phyloP scores from a whole-genome alignment of 2,888 invertebrate species.

The Dynastes tityus region DNA sequence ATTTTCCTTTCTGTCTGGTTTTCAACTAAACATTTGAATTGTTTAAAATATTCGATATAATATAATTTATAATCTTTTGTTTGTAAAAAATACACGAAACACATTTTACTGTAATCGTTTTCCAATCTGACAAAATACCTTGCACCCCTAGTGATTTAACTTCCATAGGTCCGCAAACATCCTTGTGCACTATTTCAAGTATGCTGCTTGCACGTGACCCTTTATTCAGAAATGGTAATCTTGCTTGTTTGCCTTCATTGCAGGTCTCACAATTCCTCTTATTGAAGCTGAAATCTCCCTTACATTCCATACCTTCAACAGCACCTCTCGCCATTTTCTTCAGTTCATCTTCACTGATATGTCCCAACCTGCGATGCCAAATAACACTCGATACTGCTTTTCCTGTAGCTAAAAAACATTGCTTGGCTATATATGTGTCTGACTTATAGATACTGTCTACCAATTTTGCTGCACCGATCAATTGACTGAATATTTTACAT shows the following conservation, averaged over 20 bases:
- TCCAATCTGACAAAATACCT: constrained; percentile 45
- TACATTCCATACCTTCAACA: background rate
- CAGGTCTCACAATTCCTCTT: background rate
- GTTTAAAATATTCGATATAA: constrained; percentile 59
- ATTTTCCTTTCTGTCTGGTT: constrained; percentile 52
- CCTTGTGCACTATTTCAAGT: constrained; percentile 60
- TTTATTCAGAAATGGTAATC: constrained; percentile 57
- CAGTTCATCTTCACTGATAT: background rate
- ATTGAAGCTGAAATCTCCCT: background rate
- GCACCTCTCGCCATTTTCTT: background rate
- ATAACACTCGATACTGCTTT: background rate
- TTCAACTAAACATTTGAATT: constrained; percentile 41
- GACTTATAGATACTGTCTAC: background rate
- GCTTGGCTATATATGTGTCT: background rate
- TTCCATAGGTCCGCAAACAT: constrained; percentile 61
- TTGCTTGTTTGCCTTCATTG: constrained; percentile 58
- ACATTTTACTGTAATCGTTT: constrained; percentile 54
- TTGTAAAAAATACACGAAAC: constrained; percentile 51
- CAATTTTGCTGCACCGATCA: background rate
- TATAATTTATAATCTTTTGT: constrained; percentile 58
- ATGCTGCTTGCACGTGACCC: constrained; percentile 56
- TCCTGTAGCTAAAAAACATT: background rate
- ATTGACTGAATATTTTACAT: background rate
- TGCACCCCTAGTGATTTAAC: constrained; percentile 49
- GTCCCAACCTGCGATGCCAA: background rate